A percentile compares a stretch with the other conserved stretches of the same genome.
These are phyloP conservation scores for Lobophora halterata DNA, from an alignment of 2,888 invertebrate species.

Conservation along the genomic window DNA sequence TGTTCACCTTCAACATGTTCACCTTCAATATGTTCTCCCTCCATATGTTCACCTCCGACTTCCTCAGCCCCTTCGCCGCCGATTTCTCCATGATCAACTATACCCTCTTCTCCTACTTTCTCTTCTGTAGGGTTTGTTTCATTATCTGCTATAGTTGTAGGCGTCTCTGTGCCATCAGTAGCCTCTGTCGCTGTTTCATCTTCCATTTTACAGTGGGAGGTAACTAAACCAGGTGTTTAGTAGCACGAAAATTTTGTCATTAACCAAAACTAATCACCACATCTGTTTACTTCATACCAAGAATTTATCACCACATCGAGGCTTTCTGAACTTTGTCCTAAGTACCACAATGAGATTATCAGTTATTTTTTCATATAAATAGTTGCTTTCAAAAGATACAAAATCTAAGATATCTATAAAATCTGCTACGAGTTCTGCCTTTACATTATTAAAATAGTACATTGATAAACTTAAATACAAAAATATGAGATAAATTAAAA, in stretches of 20 bases:
- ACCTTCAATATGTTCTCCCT: slow-evolving; percentile 31
- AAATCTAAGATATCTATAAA: slow-evolving; percentile 57
- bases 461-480: slow-evolving; percentile 45
- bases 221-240: slow-evolving; percentile 30
- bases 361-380: slow-evolving; percentile 63
- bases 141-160: slow-evolving; percentile 22
- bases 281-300: slow-evolving; percentile 47
- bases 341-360: slow-evolving; percentile 56
- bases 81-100: slow-evolving; percentile 32
- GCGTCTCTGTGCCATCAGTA: slow-evolving; percentile 27
- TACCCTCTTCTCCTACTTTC: slow-evolving; percentile 29
- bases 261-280: slow-evolving; percentile 2
- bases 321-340: slow-evolving; percentile 51
- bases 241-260: neutral
- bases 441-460: slow-evolving; percentile 55
- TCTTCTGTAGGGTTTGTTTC: slow-evolving; percentile 11
- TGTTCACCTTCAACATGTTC: slow-evolving; percentile 34
- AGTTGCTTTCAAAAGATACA: slow-evolving; percentile 51
- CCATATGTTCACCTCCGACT: slow-evolving; percentile 34
- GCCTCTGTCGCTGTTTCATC: slow-evolving; percentile 24
- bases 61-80: slow-evolving; percentile 31
- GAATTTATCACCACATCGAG: slow-evolving; percentile 55
- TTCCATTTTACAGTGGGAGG: slow-evolving; percentile 29
- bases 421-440: slow-evolving; percentile 50
- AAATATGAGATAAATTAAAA: slow-evolving; percentile 14